Conservation (phyloP, 64 coral and sea anemone genomes). For the Montipora sp. region DNA sequence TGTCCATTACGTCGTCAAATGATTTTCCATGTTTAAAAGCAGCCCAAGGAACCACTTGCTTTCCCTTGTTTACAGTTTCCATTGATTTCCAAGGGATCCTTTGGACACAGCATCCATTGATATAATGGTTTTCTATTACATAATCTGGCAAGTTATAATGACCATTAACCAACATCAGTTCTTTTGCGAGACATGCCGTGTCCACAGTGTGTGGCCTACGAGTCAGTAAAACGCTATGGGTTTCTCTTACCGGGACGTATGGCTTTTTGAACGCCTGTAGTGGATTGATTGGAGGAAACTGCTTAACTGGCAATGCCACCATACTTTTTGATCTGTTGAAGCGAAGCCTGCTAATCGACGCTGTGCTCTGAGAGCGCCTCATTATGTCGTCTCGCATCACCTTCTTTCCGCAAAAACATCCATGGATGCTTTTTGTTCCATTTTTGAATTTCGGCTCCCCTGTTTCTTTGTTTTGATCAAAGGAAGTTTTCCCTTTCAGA, state of each 20-base stretch:
- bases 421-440: not conserved
- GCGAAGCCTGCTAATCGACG: not conserved
- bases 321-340: not conserved
- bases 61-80: not conserved
- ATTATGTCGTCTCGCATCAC: not conserved
- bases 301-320: slow-evolving; percentile 12
- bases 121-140: not conserved
- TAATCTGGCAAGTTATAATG: slow-evolving; percentile 19
- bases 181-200: slow-evolving; percentile 6
- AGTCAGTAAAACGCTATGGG: not conserved
- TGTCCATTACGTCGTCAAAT: not conserved
- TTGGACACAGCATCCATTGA: not conserved
- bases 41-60: not conserved
- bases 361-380: not conserved
- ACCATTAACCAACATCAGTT: not conserved
- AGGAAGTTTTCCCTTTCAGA: not conserved
- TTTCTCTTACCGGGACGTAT: not conserved
- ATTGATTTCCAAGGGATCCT: not conserved
- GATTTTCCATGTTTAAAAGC: not conserved
- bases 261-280: slow-evolving; percentile 1
- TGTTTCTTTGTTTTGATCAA: not conserved
- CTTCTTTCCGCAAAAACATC: not conserved
- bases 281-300: slow-evolving; percentile 56
- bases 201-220: slow-evolving; percentile 38
- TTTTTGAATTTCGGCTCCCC: not conserved